These are phyloP conservation scores for Dryas iulia DNA, from an alignment of 1,140 invertebrate species.

Conservation along the genomic window DNA sequence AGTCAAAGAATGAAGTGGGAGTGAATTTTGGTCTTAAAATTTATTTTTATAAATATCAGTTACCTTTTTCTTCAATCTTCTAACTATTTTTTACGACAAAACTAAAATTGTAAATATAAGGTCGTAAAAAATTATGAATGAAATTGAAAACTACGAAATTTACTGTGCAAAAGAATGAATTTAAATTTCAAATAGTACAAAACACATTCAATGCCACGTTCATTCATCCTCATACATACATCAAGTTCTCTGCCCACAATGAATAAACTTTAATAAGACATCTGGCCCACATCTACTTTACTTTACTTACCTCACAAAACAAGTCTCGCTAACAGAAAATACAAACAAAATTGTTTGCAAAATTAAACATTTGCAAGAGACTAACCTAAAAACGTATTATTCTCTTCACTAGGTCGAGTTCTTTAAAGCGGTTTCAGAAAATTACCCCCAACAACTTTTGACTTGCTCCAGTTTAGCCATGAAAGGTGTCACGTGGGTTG, in stretches of 20 bases:
- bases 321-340: background rate
- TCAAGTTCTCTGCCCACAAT: background rate
- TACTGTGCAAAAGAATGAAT: no score
- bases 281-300: background rate
- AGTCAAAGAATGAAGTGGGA: no score
- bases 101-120: no score
- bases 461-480: constrained; percentile 24
- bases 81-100: no score
- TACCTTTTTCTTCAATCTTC: no score
- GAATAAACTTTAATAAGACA: background rate
- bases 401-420: constrained; percentile 20
- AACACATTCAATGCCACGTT: no score
- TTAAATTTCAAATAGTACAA: no score
- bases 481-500: constrained; percentile 18
- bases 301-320: background rate
- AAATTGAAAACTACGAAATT: no score
- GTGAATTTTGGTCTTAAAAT: no score
- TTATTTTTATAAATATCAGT: no score
- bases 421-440: constrained; percentile 23
- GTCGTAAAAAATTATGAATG: no score
- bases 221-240: no score
- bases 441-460: constrained; percentile 31
- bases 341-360: background rate
- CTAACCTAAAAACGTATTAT: constrained; percentile 30
- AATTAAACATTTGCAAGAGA: constrained; percentile 19